Evolutionary conservation across 30 jellyfish, hydroid and myxozoan genomes (phyloP).

Genomic region (Aurelia coerulea): DNA sequence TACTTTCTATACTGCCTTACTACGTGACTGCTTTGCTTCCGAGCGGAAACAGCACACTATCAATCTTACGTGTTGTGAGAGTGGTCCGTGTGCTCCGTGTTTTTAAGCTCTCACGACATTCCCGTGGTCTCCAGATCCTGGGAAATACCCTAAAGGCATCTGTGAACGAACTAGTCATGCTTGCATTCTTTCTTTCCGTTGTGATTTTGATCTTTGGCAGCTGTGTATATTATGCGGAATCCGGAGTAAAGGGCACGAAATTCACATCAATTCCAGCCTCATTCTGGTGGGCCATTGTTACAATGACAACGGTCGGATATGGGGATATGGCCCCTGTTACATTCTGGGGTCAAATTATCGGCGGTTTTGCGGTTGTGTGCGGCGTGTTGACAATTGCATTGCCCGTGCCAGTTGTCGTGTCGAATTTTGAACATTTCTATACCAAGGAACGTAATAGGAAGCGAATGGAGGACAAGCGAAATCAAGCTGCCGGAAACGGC

Average conservation of each 20-base stretch:
- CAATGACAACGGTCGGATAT: slow-evolving; percentile 98
- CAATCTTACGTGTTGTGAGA: slow-evolving; percentile 81
- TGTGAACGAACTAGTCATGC: slow-evolving; percentile 87
- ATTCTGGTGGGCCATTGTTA: slow-evolving; percentile 99
- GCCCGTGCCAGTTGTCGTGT: slow-evolving; percentile 98
- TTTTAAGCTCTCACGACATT: slow-evolving; percentile 91
- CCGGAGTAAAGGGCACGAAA: slow-evolving; percentile 65
- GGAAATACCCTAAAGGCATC: slow-evolving; percentile 97
- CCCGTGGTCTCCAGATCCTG: slow-evolving; percentile 98
- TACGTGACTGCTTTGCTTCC: slow-evolving; percentile 69
- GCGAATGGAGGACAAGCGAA: slow-evolving; percentile 85
- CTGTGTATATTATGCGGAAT: slow-evolving; percentile 93
- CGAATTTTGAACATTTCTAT: slow-evolving; percentile 91
- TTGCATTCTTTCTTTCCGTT: slow-evolving; percentile 89
- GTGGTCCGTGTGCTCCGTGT: slow-evolving; percentile 96
- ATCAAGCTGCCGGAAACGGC: slow-evolving; percentile 67
- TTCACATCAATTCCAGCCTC: slow-evolving; percentile 95
- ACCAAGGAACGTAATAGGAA: slow-evolving; percentile 87
- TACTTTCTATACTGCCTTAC: slow-evolving; percentile 87
- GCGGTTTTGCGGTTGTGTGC: slow-evolving; percentile 94
- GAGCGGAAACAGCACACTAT: slow-evolving; percentile 43
- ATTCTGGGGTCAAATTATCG: slow-evolving; percentile 91
- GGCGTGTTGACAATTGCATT: slow-evolving; percentile 93
- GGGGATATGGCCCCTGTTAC: slow-evolving; percentile 97
- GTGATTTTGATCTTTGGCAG: slow-evolving; percentile 94